Percentiles rank a stretch among this genome's conserved stretches.
phyloP scores from a whole-genome alignment of 2,888 invertebrate species.

The Pachliopta kotzebuea region DNA sequence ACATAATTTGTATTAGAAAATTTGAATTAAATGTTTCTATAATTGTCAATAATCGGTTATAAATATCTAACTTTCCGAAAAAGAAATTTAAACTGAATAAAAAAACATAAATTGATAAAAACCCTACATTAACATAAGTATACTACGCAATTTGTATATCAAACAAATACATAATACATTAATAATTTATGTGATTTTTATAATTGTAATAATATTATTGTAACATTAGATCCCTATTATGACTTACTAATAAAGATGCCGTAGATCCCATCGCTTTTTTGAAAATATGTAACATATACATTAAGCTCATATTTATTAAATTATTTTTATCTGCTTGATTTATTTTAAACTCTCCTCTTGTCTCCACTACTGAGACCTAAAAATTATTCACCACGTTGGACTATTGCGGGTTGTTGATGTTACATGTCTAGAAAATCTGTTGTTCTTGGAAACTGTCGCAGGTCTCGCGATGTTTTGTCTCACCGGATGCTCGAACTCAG shows the following conservation, averaged over 20 bases:
- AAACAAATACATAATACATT: conserved; percentile 4
- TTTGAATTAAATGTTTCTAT: background rate
- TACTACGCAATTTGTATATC: background rate
- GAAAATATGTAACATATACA: no score
- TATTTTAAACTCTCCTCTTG: conserved; percentile 42
- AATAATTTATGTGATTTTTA: background rate
- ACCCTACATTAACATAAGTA: background rate
- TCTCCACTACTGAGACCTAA: background rate
- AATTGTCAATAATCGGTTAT: background rate
- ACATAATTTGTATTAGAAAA: background rate
- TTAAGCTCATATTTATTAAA: no score
- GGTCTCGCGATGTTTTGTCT: no score
- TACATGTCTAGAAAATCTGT: no score
- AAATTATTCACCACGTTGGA: no score
- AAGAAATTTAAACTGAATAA: background rate
- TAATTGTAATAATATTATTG: background rate
- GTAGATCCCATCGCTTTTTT: conserved; percentile 53
- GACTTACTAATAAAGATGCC: conserved; percentile 30
- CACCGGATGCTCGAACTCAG: no score
- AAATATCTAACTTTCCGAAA: background rate
- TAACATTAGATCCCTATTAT: background rate
- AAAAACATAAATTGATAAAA: background rate
- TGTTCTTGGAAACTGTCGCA: no score
- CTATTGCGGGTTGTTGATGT: no score
- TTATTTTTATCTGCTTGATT: background rate